These are phyloP conservation scores for Mormoops blainvillei DNA, from an alignment of 2,113 vertebrate genomes.

Conservation along the genomic window DNA sequence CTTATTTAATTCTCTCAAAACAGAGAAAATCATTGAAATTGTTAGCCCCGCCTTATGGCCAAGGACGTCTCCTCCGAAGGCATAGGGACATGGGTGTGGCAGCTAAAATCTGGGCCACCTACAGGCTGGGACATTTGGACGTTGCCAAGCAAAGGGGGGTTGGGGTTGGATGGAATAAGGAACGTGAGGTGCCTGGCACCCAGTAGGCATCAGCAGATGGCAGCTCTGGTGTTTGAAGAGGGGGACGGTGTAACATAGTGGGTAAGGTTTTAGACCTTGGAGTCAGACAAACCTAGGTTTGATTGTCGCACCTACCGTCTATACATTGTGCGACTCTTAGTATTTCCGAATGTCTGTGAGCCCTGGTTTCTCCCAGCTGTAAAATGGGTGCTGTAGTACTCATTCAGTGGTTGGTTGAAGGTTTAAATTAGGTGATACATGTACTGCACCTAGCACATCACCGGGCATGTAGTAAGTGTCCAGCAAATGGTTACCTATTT, in stretches of 20 bases:
- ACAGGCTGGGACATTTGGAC: background rate
- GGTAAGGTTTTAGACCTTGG: background rate
- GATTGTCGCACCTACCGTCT: background rate
- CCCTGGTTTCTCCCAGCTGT: background rate
- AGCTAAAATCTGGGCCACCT: background rate
- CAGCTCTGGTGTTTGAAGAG: background rate
- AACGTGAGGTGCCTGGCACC: background rate
- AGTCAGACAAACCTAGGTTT: background rate
- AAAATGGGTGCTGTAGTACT: background rate
- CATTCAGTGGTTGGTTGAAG: background rate
- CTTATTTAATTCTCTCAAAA: background rate
- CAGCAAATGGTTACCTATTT: background rate
- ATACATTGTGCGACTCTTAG: background rate
- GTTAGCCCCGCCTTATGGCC: background rate
- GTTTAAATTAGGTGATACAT: background rate
- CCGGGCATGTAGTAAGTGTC: background rate
- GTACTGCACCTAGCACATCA: background rate
- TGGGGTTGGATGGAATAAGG: background rate
- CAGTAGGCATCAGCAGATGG: background rate
- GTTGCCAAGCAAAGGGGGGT: background rate
- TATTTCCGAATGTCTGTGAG: background rate
- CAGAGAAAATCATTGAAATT: background rate
- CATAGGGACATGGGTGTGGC: background rate
- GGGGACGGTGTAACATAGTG: background rate
- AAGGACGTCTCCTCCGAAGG: background rate